Base-by-base conservation (phyloP, 2,113 vertebrate species). In the Elanoides forficatus region DNA sequence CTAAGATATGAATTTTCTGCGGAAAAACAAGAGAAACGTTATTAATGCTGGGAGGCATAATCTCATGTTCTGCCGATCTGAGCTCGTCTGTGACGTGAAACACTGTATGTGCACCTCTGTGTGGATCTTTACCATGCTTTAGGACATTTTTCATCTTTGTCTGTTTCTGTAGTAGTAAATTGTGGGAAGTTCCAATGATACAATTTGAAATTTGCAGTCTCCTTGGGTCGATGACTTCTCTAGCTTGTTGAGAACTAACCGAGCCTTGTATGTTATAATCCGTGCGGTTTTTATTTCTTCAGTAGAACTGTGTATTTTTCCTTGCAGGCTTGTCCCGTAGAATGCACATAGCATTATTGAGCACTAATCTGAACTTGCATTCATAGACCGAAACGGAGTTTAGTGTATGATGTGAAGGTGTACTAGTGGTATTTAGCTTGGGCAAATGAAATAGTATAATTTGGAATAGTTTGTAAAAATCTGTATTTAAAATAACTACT, bases 131-230 rank as follows among this genome's bases (percentile, higher is more conserved):
- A 34, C 73, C 27, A 13, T 17, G 14, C 58, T 9, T 53, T 48
- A 83, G 90, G 47, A 50, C 13, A 7, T 86, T 91, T 80, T 75
- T 80, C 71, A 43, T 68, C 56, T 40, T 89, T 52, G 52, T 30
- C 53, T 92, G 26, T 84, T 92, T 82, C 92, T 91, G 25, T 79
- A 45, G 87, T 88, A 66, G 65, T 79, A 67, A 73, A 86, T 96
- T 32, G 71, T 63, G 79, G 87, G 92, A 90, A 81, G 89, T 88
- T 91, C 56, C 55, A 81, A 3, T 90, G 95, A 96, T 97, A 88
- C 87, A 80, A 80, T 93, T 80, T 71, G 96, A 96, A 97, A 97
- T 94, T 56, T 38, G 86, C 94, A n/a, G 40, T 75, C 73, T 88
- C 29, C 62, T 79, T 62, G 9, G 52, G 52, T 90, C 45, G 32